Base-by-base conservation (phyloP, 1,140 invertebrate genomes). In the Diabrotica undecimpunctata region DNA sequence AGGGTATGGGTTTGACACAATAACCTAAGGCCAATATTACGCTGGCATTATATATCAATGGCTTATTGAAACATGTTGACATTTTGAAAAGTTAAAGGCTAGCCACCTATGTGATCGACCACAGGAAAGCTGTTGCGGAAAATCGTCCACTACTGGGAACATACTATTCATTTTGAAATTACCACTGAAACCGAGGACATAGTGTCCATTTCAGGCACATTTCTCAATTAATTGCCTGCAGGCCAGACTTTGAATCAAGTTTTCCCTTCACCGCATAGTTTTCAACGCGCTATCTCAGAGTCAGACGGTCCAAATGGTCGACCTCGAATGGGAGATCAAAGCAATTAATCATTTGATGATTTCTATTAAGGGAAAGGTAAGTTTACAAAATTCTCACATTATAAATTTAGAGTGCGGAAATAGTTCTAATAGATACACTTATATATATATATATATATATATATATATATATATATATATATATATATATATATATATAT, bases 211-310 rank as follows among this genome's bases (percentile, higher is more conserved):
- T 39, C 55, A 39, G 36, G 55, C 37, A 57, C 36, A 57, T 57
- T 57, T 57, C 55, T 39, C 55, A 57, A 35, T 57, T 57, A 35
- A 38, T 57, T 38, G 37, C 55, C 55, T 46, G 25, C 41, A 46
- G 41, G 41, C 41, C n/a, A 10, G 41, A n/a, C 41, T 46, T 46
- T 46, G 41, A 46, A 46, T 46, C 41, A 46, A 46, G 41, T 46
- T 46, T 46, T 46, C 41, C 41, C 41, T 25, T 8, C 41, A n/a
- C 41, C 41, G n/a, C 41, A 46, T 46, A 46, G 41, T 46, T 46
- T 46, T 46, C 41, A 46, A 3, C 6, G n/a, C n/a, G n/a, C n/a
- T n/a, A n/a, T n/a, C n/a, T n/a, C n/a, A n/a, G n/a, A n/a, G n/a
- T n/a, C n/a, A 6, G 41, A 46, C n/a, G 8, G 8, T n/a, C n/a